Conservation (phyloP, 1,140 invertebrate genomes). For the Drosophila tristis region DNA sequence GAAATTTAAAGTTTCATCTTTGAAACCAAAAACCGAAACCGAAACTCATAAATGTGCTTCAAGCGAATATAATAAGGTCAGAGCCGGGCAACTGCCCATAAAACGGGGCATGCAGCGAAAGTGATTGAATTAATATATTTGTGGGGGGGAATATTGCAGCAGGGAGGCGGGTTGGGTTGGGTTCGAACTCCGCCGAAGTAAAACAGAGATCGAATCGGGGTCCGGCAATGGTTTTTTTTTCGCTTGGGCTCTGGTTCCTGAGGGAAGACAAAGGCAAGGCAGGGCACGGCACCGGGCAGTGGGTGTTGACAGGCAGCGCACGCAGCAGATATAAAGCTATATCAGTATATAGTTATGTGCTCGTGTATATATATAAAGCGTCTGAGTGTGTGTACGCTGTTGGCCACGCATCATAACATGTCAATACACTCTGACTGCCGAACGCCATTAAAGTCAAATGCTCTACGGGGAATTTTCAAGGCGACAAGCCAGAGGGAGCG, state of each 20-base stretch:
- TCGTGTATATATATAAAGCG: slow-evolving; percentile 7
- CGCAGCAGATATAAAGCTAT: slow-evolving; percentile 47
- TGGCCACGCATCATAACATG: slow-evolving; percentile 79
- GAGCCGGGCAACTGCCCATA: slow-evolving; percentile 40
- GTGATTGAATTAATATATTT: slow-evolving; percentile 74
- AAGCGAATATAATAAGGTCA: slow-evolving; percentile 22
- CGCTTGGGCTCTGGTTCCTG: too few relatives aligned
- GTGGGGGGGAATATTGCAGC: slow-evolving; percentile 31
- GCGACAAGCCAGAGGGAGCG: slow-evolving; percentile 7
- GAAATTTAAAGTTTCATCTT: slow-evolving; percentile 62
- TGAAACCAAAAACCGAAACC: slow-evolving; percentile 6
- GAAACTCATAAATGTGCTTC: slow-evolving; percentile 28
- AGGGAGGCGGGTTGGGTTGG: neutral
- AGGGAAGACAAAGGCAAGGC: slow-evolving; percentile 10
- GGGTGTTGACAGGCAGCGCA: slow-evolving; percentile 54
- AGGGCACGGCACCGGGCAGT: slow-evolving; percentile 33
- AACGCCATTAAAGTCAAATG: slow-evolving; percentile 77
- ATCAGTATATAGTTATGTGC: slow-evolving; percentile 8
- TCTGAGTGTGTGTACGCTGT: slow-evolving; percentile 30
- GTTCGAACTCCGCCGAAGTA: too few relatives aligned
- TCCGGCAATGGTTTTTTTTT: too few relatives aligned
- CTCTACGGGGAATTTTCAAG: slow-evolving; percentile 75
- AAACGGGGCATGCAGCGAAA: slow-evolving; percentile 51
- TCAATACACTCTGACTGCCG: slow-evolving; percentile 66
- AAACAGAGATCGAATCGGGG: too few relatives aligned